Base-by-base conservation (phyloP, 1,140 invertebrate genomes). In the Parapsyche elsis region DNA sequence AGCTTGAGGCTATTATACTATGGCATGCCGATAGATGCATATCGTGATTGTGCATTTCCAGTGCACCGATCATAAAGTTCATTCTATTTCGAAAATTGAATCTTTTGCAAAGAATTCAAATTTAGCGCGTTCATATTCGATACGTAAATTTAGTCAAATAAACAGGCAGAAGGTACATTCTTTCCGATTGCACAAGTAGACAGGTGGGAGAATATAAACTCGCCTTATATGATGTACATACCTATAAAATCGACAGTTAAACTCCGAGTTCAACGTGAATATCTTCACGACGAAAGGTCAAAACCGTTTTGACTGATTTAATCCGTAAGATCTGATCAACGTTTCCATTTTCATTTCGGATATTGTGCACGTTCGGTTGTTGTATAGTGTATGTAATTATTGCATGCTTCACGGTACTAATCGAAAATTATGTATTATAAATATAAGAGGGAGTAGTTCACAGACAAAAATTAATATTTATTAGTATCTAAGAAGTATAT, bases 301-400 rank as follows among this genome's bases (percentile, higher is more conserved):
- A 26, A 67, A 67, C 64, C 2, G 64, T 67, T 67, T 30, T 23
- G 64, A 67, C 64, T 23, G 19, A 67, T 67, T 67, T 67, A 53
- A 53, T 53, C 49, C 49, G 1, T 53, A 53, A 53, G 2, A 38
- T 38, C 49, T 12, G 49, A 12, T 53, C 16, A 53, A 53, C 49
- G 49, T 16, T 53, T 53, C 19, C 21, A 61, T 67, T 67, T 24
- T 67, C 23, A 14, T 67, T 67, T 67, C 64, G 21, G 9, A 26
- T 5, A 67, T 67, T 23, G 64, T 67, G 57, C 49, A 14, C 49
- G 49, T 53, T 53, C 16, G 1, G 49, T 53, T 4, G 49, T 14
- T 53, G 49, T 10, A 53, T 16, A 53, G 16, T 2, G 16, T 53
- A 53, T 14, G 30, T 53, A 14, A 16, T 53, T 53, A 16, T 53